Conservation (phyloP, 2,113 vertebrate species). For the Anolis sagrei region DNA sequence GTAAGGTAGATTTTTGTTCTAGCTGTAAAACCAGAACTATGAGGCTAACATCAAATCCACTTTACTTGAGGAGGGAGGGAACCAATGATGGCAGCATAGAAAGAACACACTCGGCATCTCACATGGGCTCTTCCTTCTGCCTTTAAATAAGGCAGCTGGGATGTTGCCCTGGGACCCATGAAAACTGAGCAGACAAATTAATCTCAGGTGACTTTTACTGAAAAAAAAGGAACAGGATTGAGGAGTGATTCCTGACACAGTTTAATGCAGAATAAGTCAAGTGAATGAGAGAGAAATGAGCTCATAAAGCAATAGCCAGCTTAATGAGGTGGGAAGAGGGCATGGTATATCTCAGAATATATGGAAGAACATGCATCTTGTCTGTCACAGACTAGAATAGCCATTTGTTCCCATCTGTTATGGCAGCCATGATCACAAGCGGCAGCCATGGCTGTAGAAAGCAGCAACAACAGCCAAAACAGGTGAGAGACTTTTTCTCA, state of each 20-base stretch:
- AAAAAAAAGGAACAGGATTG: not conserved
- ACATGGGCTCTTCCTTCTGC: not conserved
- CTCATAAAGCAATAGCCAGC: not conserved
- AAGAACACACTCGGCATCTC: not conserved
- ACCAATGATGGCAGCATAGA: not conserved
- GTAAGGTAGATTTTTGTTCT: not conserved
- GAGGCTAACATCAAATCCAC: not conserved
- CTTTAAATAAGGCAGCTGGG: not conserved
- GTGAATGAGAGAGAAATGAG: not conserved
- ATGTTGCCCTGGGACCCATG: not conserved
- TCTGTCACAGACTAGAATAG: not conserved
- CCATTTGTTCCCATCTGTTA: conserved; percentile 6
- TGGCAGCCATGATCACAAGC: not conserved
- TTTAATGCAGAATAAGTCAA: not conserved
- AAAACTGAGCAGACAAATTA: not conserved
- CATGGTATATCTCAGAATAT: conserved; percentile 25
- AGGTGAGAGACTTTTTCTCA: not conserved
- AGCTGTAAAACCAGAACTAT: not conserved
- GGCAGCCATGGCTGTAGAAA: not conserved
- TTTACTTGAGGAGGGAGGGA: not conserved
- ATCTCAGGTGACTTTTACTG: conserved; percentile 4
- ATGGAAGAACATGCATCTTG: not conserved
- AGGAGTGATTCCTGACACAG: conserved; percentile 12
- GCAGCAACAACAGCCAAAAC: not conserved
- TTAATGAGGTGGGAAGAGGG: conserved; percentile 11